phyloP scores from a whole-genome alignment of 2,888 invertebrate genomes.

The Callyntrura sp. region DNA sequence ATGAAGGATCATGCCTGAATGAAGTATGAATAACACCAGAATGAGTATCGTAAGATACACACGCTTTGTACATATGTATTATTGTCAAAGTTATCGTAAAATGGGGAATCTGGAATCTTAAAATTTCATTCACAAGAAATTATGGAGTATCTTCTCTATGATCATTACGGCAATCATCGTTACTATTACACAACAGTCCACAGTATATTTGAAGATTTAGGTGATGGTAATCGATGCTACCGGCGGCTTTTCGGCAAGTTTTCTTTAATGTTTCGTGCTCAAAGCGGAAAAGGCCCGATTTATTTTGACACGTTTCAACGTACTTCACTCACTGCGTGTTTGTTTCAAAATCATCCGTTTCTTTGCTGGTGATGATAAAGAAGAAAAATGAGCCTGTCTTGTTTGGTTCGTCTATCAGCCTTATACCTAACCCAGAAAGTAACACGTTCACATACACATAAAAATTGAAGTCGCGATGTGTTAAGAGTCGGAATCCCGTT shows the following conservation, averaged over 20 bases:
- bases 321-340: constrained; percentile 21
- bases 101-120: neutral
- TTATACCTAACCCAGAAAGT: too few species aligned
- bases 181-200: neutral
- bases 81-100: neutral
- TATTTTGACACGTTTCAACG: constrained; percentile 73
- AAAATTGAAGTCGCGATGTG: too few species aligned
- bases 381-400: constrained; percentile 23
- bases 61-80: too few species aligned
- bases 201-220: neutral
- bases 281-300: constrained; percentile 69
- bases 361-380: neutral
- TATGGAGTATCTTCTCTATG: constrained; percentile 39
- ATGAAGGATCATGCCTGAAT: too few species aligned
- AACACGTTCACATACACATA: too few species aligned
- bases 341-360: constrained; percentile 23
- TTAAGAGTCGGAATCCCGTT: too few species aligned
- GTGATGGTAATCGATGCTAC: too few species aligned
- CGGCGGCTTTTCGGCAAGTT: constrained; percentile 58
- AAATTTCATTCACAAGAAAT: constrained; percentile 40
- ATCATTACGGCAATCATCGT: constrained; percentile 22
- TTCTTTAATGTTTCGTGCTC: constrained; percentile 73
- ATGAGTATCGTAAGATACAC: too few species aligned
- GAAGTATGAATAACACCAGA: too few species aligned
- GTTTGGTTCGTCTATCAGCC: too few species aligned